Base-by-base conservation (phyloP, 2,113 vertebrate genomes). In the Callorhinus ursinus region DNA sequence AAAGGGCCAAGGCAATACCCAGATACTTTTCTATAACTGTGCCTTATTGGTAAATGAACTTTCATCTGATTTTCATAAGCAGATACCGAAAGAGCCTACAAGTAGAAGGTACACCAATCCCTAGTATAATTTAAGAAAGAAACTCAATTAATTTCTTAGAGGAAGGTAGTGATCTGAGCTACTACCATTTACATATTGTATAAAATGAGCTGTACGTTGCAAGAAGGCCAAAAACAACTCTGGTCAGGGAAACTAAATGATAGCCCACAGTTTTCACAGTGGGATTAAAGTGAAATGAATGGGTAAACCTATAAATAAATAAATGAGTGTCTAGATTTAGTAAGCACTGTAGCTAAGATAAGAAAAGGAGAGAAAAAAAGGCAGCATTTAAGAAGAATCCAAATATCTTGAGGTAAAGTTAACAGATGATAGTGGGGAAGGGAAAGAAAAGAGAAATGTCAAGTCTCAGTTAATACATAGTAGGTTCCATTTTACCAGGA, bases 351-450 rank as follows among this genome's bases (percentile, higher is more conserved):
- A 0, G 39, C 14, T 71, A 57, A 55, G 9, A 95, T 13, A 59
- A 53, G 12, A 67, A 12, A 94, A 22, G 4, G 3, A 12, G 87
- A 22, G 5, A 2, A 0, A 33, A 53, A 69, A 72, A 26, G 14
- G 7, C 21, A 72, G 26, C 49, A 86, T 86, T 81, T 76, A 67
- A 69, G 36, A 74, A 77, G 36, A 74, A 11, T 49, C 21, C 12
- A 94, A 79, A 88, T 85, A 88, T 49, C 12, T 71, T 88, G 53
- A 92, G 14, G 36, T 92, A 84, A 96, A 55, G 16, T 13, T 91
- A 51, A n/a, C 16, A 87, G 26, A 74, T 59, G 13, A 85, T 80
- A 39, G 22, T 12, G 11, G 72, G 6, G 7, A 77, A 63, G 8
- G 55, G 33, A 36, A 18, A 79, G 74, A 76, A 59, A 79, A 80